Percentiles rank a stretch among this genome's conserved stretches.
Conservation (phyloP, 2,888 invertebrate genomes). For the Parapristionchus giblindavisi region DNA sequence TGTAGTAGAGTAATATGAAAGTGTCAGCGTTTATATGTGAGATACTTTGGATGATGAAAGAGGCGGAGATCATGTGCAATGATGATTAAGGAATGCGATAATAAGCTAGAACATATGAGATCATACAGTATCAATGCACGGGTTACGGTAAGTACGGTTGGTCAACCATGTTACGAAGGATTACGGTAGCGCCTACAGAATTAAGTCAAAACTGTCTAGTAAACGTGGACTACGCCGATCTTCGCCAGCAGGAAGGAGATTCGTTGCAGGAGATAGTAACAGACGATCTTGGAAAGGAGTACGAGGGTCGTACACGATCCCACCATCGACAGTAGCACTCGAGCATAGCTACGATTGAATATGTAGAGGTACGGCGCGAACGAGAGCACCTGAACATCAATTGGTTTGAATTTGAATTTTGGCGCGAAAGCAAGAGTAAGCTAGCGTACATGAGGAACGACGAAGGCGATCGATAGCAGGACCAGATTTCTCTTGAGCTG, state of each 20-base stretch:
- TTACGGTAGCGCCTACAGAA: constrained; percentile 20
- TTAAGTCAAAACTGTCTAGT: background rate
- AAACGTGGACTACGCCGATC: constrained; percentile 24
- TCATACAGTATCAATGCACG: too few relatives aligned
- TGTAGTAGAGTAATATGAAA: too few relatives aligned
- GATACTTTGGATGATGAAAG: too few relatives aligned
- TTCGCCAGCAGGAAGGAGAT: constrained; percentile 8
- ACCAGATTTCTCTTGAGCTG: background rate
- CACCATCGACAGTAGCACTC: background rate
- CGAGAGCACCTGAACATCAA: constrained; percentile 15
- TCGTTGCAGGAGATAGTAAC: constrained; percentile 19
- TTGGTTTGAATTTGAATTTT: background rate
- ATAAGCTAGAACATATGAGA: too few relatives aligned
- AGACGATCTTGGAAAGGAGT: background rate
- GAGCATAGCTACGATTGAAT: background rate
- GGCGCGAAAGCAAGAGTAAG: background rate
- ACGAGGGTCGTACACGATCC: background rate
- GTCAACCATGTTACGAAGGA: background rate
- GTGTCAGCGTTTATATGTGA: too few relatives aligned
- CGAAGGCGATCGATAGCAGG: background rate
- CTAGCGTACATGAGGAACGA: constrained; percentile 35
- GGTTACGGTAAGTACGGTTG: background rate
- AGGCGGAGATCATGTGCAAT: too few relatives aligned
- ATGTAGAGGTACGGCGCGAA: background rate
- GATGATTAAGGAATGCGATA: too few relatives aligned